Base-by-base conservation (phyloP, 2,888 invertebrate species). In the Caradrina clavipalpis region DNA sequence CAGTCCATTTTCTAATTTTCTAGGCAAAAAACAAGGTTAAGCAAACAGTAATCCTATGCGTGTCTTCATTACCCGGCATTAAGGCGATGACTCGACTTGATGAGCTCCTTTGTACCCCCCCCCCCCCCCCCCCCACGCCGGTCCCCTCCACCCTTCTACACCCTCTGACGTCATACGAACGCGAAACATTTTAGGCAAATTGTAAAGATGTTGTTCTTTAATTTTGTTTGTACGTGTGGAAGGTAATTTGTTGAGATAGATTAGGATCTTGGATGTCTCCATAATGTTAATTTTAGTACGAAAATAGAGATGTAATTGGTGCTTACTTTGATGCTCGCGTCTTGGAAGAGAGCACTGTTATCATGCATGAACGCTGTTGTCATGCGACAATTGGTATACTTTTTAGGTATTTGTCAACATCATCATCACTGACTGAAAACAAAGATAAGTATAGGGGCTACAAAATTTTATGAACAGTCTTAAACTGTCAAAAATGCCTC, bases 71-170 rank as follows among this genome's bases (percentile, higher is more conserved):
- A 87, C 77, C 39, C 72, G 62, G 83, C 85, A 88, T 89, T 88
- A 88, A 82, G 86, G 84, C 84, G 83, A 89, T 89, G 89, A 89
- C 86, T 88, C 83, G 85, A 81, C 89, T 88, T 88, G 87, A 89
- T 89, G 87, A 89, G 86, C 80, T 67, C 67, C 77, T 82, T 82
- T 84, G 79, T 80, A 53, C 62, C 57, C 64, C 66, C 26, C 67
- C 54, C 50, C 64, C 62, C 57, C 64, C 66, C 26, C 67, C 54
- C 50, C 64, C 22, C 56, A 3, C 35, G 7, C 0, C 22, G 8
- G 35, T 35, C 53, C 59, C 19, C 39, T 57, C 49, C 49, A 51
- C 69, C 57, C 35, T 45, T 45, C 55, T 21, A 47, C 50, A 59
- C 60, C 66, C 72, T 50, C 63, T 61, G 69, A 69, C 64, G 59